A percentile compares a stretch with the other conserved stretches of the same genome.
phyloP scores from a whole-genome alignment of 2,888 invertebrate species.

The Habroteleia sp. region DNA sequence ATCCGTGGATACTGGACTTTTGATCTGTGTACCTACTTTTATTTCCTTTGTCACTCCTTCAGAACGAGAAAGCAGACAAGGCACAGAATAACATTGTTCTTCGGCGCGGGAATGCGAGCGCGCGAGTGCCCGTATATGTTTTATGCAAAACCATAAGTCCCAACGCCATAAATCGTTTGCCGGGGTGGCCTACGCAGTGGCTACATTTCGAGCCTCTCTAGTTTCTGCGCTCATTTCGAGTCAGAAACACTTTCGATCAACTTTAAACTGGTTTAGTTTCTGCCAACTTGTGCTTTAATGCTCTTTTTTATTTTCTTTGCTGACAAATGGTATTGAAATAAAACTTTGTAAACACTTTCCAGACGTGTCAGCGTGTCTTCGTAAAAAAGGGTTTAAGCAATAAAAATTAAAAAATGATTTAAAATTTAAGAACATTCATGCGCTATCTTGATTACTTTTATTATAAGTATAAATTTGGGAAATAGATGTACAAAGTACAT shows the following conservation, averaged over 20 bases:
- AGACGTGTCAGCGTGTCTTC: neutral
- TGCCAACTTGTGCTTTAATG: conserved; percentile 7
- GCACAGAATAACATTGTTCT: conserved; percentile 63
- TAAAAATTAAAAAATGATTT: no score
- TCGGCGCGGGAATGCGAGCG: conserved; percentile 55
- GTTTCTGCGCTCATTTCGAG: conserved; percentile 38
- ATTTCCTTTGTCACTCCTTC: conserved; percentile 61
- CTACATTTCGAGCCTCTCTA: conserved; percentile 45
- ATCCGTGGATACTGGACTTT: conserved; percentile 60
- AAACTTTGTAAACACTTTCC: conserved; percentile 6
- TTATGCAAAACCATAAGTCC: conserved; percentile 65
- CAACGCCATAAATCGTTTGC: conserved; percentile 64
- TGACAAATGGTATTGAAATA: conserved; percentile 16
- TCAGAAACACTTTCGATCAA: conserved; percentile 49
- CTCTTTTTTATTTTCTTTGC: conserved; percentile 3
- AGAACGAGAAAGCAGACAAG: conserved; percentile 57
- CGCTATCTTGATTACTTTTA: no score
- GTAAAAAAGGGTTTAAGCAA: no score
- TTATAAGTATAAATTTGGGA: no score
- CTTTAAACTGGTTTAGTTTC: conserved; percentile 37
- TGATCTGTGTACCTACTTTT: conserved; percentile 56
- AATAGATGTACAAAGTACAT: no score
- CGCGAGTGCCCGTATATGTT: conserved; percentile 61
- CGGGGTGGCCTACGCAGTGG: conserved; percentile 62
- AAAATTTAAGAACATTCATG: no score